Percentiles rank a stretch among this genome's conserved stretches.
These are phyloP conservation scores for Pipra filicauda DNA, from an alignment of 2,113 vertebrate genomes.

Conservation along the genomic window DNA sequence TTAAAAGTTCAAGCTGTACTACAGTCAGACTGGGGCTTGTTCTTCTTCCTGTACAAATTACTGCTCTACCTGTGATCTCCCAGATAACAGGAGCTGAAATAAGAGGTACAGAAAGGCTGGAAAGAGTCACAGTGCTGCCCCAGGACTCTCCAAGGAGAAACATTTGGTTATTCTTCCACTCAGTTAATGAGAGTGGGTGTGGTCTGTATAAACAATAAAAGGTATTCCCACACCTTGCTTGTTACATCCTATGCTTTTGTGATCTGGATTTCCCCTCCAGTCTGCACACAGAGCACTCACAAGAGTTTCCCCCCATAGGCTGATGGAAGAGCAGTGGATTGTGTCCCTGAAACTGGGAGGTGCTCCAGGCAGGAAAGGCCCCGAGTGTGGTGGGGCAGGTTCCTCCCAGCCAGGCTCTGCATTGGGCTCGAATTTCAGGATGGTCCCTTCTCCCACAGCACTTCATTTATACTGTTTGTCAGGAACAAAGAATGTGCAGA, in stretches of 20 bases:
- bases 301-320: fast-evolving
- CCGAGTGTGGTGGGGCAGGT: neutral
- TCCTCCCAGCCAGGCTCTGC: neutral
- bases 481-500: neutral
- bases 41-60: neutral
- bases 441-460: neutral
- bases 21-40: neutral
- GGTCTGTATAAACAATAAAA: neutral
- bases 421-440: neutral
- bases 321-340: neutral
- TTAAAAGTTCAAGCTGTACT: neutral
- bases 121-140: neutral
- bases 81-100: neutral
- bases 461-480: neutral
- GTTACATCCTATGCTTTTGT: neutral
- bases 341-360: neutral
- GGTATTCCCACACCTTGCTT: neutral
- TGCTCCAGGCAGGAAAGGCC: neutral
- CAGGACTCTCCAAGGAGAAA: neutral
- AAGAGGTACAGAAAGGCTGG: neutral
- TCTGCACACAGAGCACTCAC: neutral
- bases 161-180: neutral
- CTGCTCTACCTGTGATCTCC: neutral
- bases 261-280: neutral
- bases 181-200: neutral